Evolutionary conservation across 2,113 vertebrate species (phyloP).

Genomic region (Paedocypris sp.): DNA sequence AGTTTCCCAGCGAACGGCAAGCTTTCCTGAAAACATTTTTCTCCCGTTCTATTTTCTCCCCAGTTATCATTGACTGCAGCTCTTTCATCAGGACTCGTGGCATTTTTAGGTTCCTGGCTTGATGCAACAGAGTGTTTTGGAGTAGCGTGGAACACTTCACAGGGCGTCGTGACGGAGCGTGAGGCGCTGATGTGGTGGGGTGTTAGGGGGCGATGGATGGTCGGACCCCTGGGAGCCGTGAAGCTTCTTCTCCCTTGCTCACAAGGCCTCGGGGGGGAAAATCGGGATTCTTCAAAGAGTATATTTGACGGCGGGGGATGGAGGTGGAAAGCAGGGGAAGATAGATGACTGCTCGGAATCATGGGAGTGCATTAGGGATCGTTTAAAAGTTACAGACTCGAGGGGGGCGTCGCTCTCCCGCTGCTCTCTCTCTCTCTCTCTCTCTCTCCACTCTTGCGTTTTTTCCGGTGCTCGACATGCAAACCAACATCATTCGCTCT

Average conservation of each 20-base stretch:
- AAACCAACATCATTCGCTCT: conserved; percentile 2
- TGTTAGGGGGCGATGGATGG: conserved; percentile 8
- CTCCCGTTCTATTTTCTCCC: not conserved
- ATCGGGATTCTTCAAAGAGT: conserved; percentile 14
- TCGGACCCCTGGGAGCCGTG: conserved; percentile 5
- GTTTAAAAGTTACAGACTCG: conserved; percentile 11
- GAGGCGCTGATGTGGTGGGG: not conserved
- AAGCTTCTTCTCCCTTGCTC: conserved; percentile 5
- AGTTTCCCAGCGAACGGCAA: not conserved
- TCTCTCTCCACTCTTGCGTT: not conserved
- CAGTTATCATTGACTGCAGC: conserved; percentile 9
- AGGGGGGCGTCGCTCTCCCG: not conserved
- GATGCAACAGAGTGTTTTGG: conserved; percentile 8
- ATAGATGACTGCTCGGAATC: not conserved
- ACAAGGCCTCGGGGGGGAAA: conserved; percentile 5
- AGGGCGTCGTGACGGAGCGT: conserved; percentile 6
- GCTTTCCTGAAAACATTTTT: not conserved
- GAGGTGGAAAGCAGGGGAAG: not conserved
- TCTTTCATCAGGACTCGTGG: conserved; percentile 10
- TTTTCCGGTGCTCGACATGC: conserved; percentile 3
- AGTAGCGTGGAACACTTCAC: conserved; percentile 4
- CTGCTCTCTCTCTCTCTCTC: not conserved
- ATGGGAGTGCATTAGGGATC: conserved; percentile 14
- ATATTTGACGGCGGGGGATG: not conserved
- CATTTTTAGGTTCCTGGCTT: not conserved